Evolutionary conservation across 1,140 invertebrate genomes (phyloP), one percentile per base, ranked within the genome.

Genomic region (Phymastichus coffea): DNA sequence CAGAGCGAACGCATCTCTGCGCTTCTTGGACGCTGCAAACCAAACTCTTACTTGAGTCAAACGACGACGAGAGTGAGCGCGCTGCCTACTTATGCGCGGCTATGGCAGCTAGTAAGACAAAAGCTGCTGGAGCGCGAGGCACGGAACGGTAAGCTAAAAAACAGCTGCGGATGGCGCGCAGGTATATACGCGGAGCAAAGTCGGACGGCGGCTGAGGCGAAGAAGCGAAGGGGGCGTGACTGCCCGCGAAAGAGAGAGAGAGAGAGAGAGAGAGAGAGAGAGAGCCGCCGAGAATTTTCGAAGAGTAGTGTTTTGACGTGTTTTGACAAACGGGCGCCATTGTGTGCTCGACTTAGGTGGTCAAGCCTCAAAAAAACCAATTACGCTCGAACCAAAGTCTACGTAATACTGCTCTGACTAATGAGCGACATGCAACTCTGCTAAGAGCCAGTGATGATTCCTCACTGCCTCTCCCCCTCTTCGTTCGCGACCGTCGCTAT

Each of bases 321-420:
- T 79, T 78, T 78, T 78, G 77, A 79, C 77, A 77, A 79, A 77
- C 74, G 72, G 70, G 67, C 72, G 71, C 75, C 71, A 79, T 79
- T 78, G 76, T 75, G 69, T 60, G 67, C 40, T 64, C 74, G 66
- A 73, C 71, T 65, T 75, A 77, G 72, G 74, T 76, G 76, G 75
- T 57, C 68, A 25, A 33, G 33, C n/a, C 37, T 25, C 58, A 40
- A 40, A 68, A 66, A 69, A 47, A 54, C 38, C 65, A 68, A 67
- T 70, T 66, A 64, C 48, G 61, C 33, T 49, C 54, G 47, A 46
- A 43, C n/a, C 40, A 19, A 43, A 20, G 22, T 30, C 20, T 35
- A 63, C 62, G 55, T n/a, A n/a, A n/a, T n/a, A n/a, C n/a, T n/a
- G n/a, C n/a, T n/a, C n/a, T n/a, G n/a, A n/a, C n/a, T n/a, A n/a